Base-by-base conservation (phyloP, 2,888 invertebrate genomes). In the Baccha elongata region DNA sequence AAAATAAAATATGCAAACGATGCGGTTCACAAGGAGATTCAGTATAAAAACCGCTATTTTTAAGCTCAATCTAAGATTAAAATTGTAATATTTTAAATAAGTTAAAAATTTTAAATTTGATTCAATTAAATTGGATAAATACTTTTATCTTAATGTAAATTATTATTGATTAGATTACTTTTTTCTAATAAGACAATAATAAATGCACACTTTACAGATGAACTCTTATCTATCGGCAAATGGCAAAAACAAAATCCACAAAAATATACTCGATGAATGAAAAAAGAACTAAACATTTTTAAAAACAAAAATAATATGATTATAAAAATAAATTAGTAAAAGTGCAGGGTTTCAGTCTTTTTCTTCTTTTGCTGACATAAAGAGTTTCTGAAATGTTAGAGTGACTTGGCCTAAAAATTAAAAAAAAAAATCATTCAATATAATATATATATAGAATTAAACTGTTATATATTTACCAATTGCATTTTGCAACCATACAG, bases 361-460 rank as follows among this genome's bases (percentile, higher is more conserved):
- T 87, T 96, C 96, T 91, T 96, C 96, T 76, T 94, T 95, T 10
- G 97, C 95, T 10, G 95, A 94, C 87, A 96, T 88, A 87, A 96
- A 95, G 78, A 96, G 85, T 86, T 90, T 90, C 87, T 90, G 90
- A 87, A 89, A 90, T 48, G 86, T 87, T 83, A 85, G 87, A 21
- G 88, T 89, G 84, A 88, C 37, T 35, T 86, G 86, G 72, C 86
- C 90, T 90, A 81, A 53, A 86, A 85, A 40, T 26, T 4, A 26
- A 86, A 84, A 40, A 50, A 44, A 29, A 32, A 40, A 50, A 40
- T 60, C 23, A 48, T 42, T 32, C 46, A 42, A 32, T 37, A 10
- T 1, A 55, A 40, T 2, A 0, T 26, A 15, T n/a, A n/a, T n/a
- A n/a, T n/a, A n/a, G n/a, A n/a, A n/a, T n/a, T n/a, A n/a, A n/a